Base-by-base conservation (phyloP, 2,888 invertebrate genomes). In the Apamea anceps region DNA sequence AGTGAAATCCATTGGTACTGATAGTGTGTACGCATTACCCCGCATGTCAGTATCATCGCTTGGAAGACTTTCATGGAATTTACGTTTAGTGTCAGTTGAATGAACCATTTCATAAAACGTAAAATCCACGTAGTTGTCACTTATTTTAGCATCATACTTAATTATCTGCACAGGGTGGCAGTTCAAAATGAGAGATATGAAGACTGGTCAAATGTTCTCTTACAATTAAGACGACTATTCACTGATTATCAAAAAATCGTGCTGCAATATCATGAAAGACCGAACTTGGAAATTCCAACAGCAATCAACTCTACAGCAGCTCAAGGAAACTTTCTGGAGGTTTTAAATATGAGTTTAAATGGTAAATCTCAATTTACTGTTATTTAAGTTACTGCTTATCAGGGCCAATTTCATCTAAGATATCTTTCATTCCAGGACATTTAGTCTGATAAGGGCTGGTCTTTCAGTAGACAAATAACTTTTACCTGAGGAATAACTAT, bases 111-210 rank as follows among this genome's bases (percentile, higher is more conserved):
- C 42, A 42, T 42, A 42, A 10, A 15, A 54, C 32, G 0, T 54
- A 15, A 51, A 54, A 70, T 51, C 15, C 13, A 25, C 13, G 54
- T 70, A 54, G 25, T 45, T 45, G 18, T 25, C 32, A 71, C 71
- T 71, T 25, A 32, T 51, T 71, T 54, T 71, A 32, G 15, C 5
- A 18, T n/a, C 37, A 57, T 72, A 78, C 18, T 45, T 15, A 45
- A 62, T 60, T 72, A 74, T 62, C 15, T 78, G 25, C 51, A 60
- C 74, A 98, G 99, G 91, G 99, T 99, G 72, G 99, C 99, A 1
- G 98, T 99, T 65, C 99, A 99, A 96, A 99, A 99, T 96, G 99
- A 99, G 94, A 98, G 99, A 77, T 99, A 99, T 92, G 99, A 99
- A 92, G 99, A 99, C 95, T 99, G 99, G 99, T 98, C 98, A 76